Evolutionary conservation across 2,888 invertebrate genomes (phyloP).

Genomic region (Mythimna lalbum): DNA sequence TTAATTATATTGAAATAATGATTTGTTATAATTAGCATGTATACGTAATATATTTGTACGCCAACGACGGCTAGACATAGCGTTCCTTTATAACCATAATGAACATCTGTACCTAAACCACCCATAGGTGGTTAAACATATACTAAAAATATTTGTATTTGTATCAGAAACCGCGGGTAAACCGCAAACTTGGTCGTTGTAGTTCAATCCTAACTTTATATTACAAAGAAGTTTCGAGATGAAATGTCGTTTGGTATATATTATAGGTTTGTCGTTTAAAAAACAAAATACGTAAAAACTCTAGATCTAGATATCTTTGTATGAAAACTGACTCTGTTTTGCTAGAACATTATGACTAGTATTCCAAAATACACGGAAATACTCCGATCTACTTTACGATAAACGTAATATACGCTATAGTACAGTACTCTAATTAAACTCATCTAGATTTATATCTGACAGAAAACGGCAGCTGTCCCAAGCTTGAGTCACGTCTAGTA

Average conservation of each 20-base stretch:
- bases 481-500: constrained; percentile 45
- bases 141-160: no score
- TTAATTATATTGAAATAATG: no score
- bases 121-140: no score
- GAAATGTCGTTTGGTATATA: no score
- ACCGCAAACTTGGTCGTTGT: neutral
- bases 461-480: constrained; percentile 70
- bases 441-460: constrained; percentile 70
- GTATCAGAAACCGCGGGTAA: no score
- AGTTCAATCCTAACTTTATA: neutral
- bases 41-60: no score
- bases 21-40: no score
- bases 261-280: neutral
- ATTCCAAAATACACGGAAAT: constrained; percentile 41
- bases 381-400: constrained; percentile 41
- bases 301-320: neutral
- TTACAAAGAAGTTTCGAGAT: neutral
- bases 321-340: neutral
- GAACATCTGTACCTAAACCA: no score
- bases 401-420: constrained; percentile 36
- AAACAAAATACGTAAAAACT: neutral
- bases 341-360: neutral
- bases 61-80: no score
- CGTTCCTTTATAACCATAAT: no score
- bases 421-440: constrained; percentile 66